Evolutionary conservation across 2,888 invertebrate genomes (phyloP), one percentile per base, ranked within the genome.

Genomic region (Corbicula japonica): DNA sequence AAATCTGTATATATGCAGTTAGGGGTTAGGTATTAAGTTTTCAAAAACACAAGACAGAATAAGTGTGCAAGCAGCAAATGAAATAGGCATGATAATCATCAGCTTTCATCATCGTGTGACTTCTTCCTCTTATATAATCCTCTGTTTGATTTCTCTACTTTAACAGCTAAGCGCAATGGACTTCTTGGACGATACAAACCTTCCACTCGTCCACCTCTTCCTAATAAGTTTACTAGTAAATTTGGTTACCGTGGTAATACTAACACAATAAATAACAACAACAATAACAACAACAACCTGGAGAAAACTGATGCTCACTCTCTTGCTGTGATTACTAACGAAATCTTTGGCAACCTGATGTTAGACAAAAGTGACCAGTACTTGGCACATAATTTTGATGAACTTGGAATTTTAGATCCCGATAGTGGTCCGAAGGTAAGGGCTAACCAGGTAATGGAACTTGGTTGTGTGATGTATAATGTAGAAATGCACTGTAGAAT

Each of bases 271-370:
- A 50, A 68, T 63, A 50, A 48, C 62, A 32, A 52, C 28, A 60
- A 60, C 75, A 69, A 76, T 69, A 81, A 71, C 63, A 75, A 77
- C 78, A 65, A 77, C 80, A 65, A 79, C 74, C 15, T 26, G 50
- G 50, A 50, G 23, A 54, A 61, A 44, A 77, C 54, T 68, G 77
- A 76, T 61, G 54, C 66, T 44, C 76, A 83, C 41, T 86, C 88
- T 10, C 86, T 91, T 66, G 88, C 89, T 69, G 87, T 86, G 76
- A 86, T 91, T 60, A 91, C 91, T 84, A 91, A 90, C 84, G 77
- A 87, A 80, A 90, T 91, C 61, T 91, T 91, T 87, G 91, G 90
- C 50, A 88, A 89, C 80, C 83, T 91, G 80, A 90, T 91, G 89
- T 76, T 86, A 60, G 89, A 88, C 54, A 90, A 91, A 83, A 88